A percentile compares a stretch with the other conserved stretches of the same genome.
Conservation (phyloP, 2,888 invertebrate species). For the Cantharis rufa region DNA sequence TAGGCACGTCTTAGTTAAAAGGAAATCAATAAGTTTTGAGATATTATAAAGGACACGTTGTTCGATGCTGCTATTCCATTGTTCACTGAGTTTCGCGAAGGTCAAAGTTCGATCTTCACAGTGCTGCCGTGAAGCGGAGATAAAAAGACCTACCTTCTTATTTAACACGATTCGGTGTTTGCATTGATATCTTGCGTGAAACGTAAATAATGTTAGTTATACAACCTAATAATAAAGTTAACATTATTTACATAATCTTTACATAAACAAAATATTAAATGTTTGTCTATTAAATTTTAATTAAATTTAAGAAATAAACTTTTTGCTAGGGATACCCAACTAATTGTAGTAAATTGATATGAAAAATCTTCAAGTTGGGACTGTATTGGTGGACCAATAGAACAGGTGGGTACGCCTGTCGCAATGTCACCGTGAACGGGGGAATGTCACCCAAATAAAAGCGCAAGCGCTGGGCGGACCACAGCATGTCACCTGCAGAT, state of each 20-base stretch:
- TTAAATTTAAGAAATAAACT: background rate
- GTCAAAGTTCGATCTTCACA: slow-evolving; percentile 37
- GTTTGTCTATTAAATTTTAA: background rate
- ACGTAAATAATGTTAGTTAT: background rate
- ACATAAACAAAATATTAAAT: background rate
- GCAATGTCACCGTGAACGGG: slow-evolving; percentile 52
- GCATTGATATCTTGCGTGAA: background rate
- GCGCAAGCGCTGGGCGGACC: slow-evolving; percentile 54
- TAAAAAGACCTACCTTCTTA: slow-evolving; percentile 32
- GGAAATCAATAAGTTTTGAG: background rate
- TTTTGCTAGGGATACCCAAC: background rate
- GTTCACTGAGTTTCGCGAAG: slow-evolving; percentile 34
- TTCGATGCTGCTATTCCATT: slow-evolving; percentile 11
- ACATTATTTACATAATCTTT: background rate
- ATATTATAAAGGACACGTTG: background rate
- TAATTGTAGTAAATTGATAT: background rate
- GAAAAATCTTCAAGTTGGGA: slow-evolving; percentile 18
- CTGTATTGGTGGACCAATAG: slow-evolving; percentile 54
- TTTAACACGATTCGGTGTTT: slow-evolving; percentile 27
- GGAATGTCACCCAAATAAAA: slow-evolving; percentile 51
- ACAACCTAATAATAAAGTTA: background rate
- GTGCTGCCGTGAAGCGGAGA: slow-evolving; percentile 36
- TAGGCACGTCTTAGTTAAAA: background rate
- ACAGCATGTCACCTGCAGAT: slow-evolving; percentile 52
- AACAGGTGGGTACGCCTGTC: slow-evolving; percentile 56